Conservation (phyloP, 2,888 invertebrate species). For the Petrophora chlorosata region DNA sequence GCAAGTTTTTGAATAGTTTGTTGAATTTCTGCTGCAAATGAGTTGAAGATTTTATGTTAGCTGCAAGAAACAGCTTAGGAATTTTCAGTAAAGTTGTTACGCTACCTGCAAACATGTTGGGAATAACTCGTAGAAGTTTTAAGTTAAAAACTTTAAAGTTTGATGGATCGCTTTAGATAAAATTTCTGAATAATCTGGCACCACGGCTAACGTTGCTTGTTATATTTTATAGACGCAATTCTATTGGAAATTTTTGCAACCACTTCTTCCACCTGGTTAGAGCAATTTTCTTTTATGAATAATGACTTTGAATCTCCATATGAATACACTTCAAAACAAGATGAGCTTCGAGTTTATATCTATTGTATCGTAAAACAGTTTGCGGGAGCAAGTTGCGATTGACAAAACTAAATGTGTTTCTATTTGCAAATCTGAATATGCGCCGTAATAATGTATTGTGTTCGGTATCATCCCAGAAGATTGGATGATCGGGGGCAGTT, state of each 20-base stretch:
- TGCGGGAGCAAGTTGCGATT: background rate
- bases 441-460: too few relatives aligned
- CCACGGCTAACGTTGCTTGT: background rate
- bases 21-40: constrained; percentile 14
- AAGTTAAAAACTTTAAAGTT: background rate
- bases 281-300: constrained; percentile 6
- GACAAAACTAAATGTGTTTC: background rate
- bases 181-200: background rate
- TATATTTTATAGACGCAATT: background rate
- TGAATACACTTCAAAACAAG: constrained; percentile 22
- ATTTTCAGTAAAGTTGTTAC: constrained; percentile 7
- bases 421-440: background rate
- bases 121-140: constrained; percentile 1
- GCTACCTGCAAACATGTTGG: background rate
- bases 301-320: constrained; percentile 20
- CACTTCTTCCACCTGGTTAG: background rate
- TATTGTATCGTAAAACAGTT: background rate
- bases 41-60: constrained; percentile 24
- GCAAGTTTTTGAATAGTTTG: constrained; percentile 11
- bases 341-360: constrained; percentile 18
- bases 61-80: constrained; percentile 11
- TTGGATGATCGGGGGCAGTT: too few relatives aligned
- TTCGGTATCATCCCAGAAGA: too few relatives aligned
- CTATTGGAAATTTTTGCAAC: background rate
- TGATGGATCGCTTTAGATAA: background rate